Evolutionary conservation across 2,113 vertebrate species (phyloP), one percentile per base, ranked within the genome.

Genomic region (Salminus brasiliensis): DNA sequence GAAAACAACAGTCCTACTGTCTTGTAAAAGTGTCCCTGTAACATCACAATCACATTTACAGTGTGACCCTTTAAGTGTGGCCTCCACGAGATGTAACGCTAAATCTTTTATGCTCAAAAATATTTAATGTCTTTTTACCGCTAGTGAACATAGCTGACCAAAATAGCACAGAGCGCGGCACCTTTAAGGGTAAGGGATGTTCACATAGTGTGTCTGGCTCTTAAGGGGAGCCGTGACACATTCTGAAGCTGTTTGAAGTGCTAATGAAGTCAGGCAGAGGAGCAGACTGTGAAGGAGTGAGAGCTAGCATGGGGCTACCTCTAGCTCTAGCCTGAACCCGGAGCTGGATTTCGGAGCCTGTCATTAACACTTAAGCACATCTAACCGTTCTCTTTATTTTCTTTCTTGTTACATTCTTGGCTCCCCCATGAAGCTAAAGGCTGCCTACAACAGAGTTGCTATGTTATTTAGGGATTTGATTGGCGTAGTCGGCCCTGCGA

Each of bases 121-220:
- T 84, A 16, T 83, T 73, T 80, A 78, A 83, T 81, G 82, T 76
- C 77, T 76, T 76, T 76, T 59, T 1, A 83, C 74, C 80, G 70
- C 78, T 84, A 45, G 84, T 84, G 79, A 89, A 79, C 87, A 87
- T 79, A 86, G 83, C 83, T 87, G 85, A 84, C 87, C 79, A 77
- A 81, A 87, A 86, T 57, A 71, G 68, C 83, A 66, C 45, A 68
- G 84, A 53, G 83, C 86, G 45, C 30, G 16, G 23, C 30, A 18
- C 39, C 53, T 47, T 82, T 82, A 70, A 21, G 15, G 4, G 75
- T 74, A 73, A 5, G 76, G 27, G 71, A 25, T 69, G 49, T 45
- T 43, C 63, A 45, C 5, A 45, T 30, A n/a, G 57, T 71, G 27
- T 74, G 34, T 72, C 63, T 63, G 36, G 73, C 25, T 45, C 79